A percentile compares a stretch with the other conserved stretches of the same genome.
Evolutionary conservation across 2,888 invertebrate genomes (phyloP).

Genomic region (Drosophila recens): DNA sequence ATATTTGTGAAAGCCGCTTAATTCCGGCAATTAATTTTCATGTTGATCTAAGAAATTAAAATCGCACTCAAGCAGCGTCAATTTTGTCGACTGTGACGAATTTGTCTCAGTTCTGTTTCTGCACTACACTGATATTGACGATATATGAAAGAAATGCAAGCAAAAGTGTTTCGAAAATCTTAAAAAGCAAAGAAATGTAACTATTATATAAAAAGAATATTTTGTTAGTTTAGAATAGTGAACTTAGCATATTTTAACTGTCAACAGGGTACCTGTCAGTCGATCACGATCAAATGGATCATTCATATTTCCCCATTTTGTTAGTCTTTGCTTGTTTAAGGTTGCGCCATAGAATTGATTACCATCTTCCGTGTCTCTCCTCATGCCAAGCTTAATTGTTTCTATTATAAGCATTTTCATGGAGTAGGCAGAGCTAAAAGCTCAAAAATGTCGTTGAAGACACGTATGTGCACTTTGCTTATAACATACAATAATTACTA

Average conservation of each 20-base stretch:
- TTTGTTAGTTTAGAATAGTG: too few species aligned
- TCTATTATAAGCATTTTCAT: constrained; percentile 16
- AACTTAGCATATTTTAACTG: background rate
- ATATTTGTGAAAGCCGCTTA: constrained; percentile 72
- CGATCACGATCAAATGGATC: background rate
- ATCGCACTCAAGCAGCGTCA: constrained; percentile 58
- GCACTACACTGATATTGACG: background rate
- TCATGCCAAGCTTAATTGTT: constrained; percentile 28
- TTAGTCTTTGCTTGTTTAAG: background rate
- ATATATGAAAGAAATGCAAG: too few species aligned
- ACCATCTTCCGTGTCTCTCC: constrained; percentile 12
- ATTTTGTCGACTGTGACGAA: constrained; percentile 20
- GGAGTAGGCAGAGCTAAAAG: constrained; percentile 4
- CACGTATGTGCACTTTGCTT: background rate
- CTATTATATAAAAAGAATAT: too few species aligned
- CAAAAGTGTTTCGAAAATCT: too few species aligned
- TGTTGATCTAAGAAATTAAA: constrained; percentile 82
- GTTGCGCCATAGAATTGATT: constrained; percentile 6
- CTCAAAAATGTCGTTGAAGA: background rate
- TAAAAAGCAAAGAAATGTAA: too few species aligned
- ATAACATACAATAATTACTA: background rate
- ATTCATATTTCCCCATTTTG: background rate
- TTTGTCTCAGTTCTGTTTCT: background rate
- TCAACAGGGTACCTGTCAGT: background rate
- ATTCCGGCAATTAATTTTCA: constrained; percentile 84